A percentile compares a stretch with the other conserved stretches of the same genome.
Conservation (phyloP, 2,888 invertebrate species). For the Toxonevra muliebris region DNA sequence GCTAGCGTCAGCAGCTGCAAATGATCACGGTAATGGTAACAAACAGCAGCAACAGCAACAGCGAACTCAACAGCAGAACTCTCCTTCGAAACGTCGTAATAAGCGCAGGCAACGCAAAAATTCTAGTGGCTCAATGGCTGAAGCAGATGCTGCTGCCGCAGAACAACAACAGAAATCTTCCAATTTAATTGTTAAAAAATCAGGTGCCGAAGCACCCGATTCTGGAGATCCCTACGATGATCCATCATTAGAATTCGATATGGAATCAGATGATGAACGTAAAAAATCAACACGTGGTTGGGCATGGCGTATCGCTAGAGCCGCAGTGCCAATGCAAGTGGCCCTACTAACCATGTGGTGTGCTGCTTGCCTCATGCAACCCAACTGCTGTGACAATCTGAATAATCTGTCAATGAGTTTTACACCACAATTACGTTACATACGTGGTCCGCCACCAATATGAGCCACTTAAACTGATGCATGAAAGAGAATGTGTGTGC, state of each 20-base stretch:
- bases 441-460: constrained; percentile 80
- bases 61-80: constrained; percentile 21
- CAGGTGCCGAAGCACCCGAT: constrained; percentile 32
- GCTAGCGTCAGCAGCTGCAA: neutral
- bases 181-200: neutral
- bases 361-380: constrained; percentile 76
- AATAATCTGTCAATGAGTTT: constrained; percentile 77
- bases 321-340: constrained; percentile 77
- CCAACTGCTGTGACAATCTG: constrained; percentile 78
- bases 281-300: constrained; percentile 61
- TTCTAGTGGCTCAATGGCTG: constrained; percentile 12
- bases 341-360: constrained; percentile 76
- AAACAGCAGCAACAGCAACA: neutral
- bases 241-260: constrained; percentile 45
- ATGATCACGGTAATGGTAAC: neutral
- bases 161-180: neutral
- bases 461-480: constrained; percentile 62
- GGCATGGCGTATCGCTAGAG: constrained; percentile 74
- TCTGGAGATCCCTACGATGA: constrained; percentile 56
- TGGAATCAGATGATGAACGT: constrained; percentile 47
- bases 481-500: neutral
- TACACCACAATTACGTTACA: constrained; percentile 78
- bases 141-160: neutral
- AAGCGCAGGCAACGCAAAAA: constrained; percentile 44
- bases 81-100: constrained; percentile 42